Conservation (phyloP, 2,113 vertebrate species). For the Dascyllus trimaculatus region DNA sequence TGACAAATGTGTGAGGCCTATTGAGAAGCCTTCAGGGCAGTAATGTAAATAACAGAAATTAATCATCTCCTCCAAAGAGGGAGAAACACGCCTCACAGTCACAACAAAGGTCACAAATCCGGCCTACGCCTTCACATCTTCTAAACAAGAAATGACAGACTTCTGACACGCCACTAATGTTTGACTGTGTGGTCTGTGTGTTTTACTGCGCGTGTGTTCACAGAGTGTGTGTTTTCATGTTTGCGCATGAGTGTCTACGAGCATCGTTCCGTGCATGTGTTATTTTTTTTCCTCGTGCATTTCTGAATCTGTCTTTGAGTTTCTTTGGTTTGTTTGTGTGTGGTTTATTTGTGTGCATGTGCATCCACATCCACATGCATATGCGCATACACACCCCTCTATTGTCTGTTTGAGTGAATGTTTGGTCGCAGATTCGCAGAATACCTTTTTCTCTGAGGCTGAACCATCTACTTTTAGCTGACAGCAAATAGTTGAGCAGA, state of each 20-base stretch:
- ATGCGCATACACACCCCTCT: slow-evolving; percentile 14
- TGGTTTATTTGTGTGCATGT: slow-evolving; percentile 5
- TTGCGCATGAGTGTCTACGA: slow-evolving; percentile 7
- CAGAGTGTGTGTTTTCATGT: slow-evolving; percentile 15
- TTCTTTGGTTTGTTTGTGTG: slow-evolving; percentile 35
- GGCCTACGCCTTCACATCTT: slow-evolving; percentile 64
- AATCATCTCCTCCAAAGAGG: slow-evolving; percentile 79
- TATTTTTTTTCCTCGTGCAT: slow-evolving; percentile 1
- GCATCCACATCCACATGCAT: slow-evolving; percentile 4
- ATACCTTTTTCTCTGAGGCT: slow-evolving; percentile 66
- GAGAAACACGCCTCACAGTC: slow-evolving; percentile 69
- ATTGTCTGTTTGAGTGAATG: slow-evolving; percentile 58
- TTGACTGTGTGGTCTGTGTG: slow-evolving; percentile 56
- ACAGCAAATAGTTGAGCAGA: slow-evolving; percentile 81
- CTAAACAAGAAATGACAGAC: slow-evolving; percentile 75
- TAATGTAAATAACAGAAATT: slow-evolving; percentile 84
- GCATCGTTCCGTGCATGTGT: not conserved
- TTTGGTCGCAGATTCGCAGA: slow-evolving; percentile 52
- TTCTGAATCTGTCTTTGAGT: slow-evolving; percentile 50
- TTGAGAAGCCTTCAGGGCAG: slow-evolving; percentile 75
- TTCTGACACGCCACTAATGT: slow-evolving; percentile 69
- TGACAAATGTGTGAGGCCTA: slow-evolving; percentile 78
- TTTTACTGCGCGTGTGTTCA: not conserved
- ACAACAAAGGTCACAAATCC: slow-evolving; percentile 79
- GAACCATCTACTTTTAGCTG: slow-evolving; percentile 77